Conservation (phyloP, 2,888 invertebrate genomes). For the Pecten maximus region DNA sequence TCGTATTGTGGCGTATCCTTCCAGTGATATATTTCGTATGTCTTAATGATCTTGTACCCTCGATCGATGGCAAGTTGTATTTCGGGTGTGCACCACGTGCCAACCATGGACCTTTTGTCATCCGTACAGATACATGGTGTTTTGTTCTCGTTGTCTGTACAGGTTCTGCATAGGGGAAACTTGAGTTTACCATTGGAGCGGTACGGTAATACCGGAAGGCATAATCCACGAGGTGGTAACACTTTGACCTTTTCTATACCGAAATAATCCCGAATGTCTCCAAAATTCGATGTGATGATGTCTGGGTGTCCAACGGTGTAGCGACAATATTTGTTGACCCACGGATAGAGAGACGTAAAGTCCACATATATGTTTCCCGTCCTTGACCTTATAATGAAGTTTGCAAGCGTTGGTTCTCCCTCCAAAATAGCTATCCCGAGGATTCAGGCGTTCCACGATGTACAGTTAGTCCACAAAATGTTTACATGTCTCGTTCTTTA, state of each 20-base stretch:
- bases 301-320: slow-evolving; percentile 69
- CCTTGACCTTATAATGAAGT: slow-evolving; percentile 56
- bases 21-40: slow-evolving; percentile 78
- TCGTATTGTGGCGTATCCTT: too few species aligned
- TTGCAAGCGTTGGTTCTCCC: slow-evolving; percentile 55
- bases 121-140: slow-evolving; percentile 73
- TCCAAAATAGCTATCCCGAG: slow-evolving; percentile 70
- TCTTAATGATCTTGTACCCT: slow-evolving; percentile 75
- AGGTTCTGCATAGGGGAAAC: slow-evolving; percentile 78
- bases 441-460: slow-evolving; percentile 55
- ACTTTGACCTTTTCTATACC: slow-evolving; percentile 66
- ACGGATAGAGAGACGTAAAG: slow-evolving; percentile 70
- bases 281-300: slow-evolving; percentile 60
- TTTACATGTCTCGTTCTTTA: slow-evolving; percentile 37
- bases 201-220: slow-evolving; percentile 75
- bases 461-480: background rate
- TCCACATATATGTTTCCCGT: slow-evolving; percentile 63
- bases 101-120: slow-evolving; percentile 65
- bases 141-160: slow-evolving; percentile 63
- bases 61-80: slow-evolving; percentile 72
- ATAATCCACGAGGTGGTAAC: slow-evolving; percentile 69
- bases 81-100: slow-evolving; percentile 80
- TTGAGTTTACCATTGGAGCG: slow-evolving; percentile 72
- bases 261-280: slow-evolving; percentile 55
- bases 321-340: slow-evolving; percentile 62